Conservation (phyloP, 2,113 vertebrate genomes). For the Pogona vitticeps region DNA sequence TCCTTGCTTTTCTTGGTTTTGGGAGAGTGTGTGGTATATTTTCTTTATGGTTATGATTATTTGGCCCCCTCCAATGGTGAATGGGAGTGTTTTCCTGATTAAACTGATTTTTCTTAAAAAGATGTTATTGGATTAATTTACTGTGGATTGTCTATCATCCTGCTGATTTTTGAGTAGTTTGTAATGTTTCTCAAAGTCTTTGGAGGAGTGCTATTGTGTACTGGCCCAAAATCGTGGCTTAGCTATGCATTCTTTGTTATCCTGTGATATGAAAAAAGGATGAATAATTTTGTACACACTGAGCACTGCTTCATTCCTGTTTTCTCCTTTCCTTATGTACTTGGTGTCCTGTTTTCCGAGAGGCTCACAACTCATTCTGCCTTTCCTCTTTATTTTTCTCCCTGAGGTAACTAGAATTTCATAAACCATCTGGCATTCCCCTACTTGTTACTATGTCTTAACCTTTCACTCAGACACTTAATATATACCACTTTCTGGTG, state of each 20-base stretch:
- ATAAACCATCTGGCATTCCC: conserved; percentile 72
- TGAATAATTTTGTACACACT: conserved; percentile 43
- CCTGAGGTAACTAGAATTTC: conserved; percentile 60
- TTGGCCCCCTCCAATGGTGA: too few relatives aligned
- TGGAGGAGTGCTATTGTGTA: too few relatives aligned
- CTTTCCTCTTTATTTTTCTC: conserved; percentile 37
- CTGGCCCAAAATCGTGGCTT: conserved; percentile 25
- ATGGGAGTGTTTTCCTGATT: too few relatives aligned
- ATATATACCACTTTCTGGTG: conserved; percentile 57
- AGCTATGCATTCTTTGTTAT: conserved; percentile 59
- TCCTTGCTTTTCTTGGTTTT: too few relatives aligned
- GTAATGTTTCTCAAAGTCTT: too few relatives aligned
- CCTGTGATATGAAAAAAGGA: conserved; percentile 61
- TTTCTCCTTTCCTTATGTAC: conserved; percentile 33
- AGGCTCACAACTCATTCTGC: conserved; percentile 50
- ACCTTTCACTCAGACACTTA: conserved; percentile 52
- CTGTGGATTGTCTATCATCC: too few relatives aligned
- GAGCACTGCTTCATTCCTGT: conserved; percentile 51
- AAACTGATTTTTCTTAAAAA: too few relatives aligned
- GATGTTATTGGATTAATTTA: too few relatives aligned
- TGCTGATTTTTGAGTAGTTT: too few relatives aligned
- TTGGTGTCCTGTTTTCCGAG: conserved; percentile 63
- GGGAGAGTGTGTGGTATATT: too few relatives aligned
- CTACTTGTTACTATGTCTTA: conserved; percentile 61
- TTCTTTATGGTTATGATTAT: too few relatives aligned